Evolutionary conservation across 2,113 vertebrate species (phyloP), one percentile per base, ranked within the genome.

Genomic region (Osmerus mordax): DNA sequence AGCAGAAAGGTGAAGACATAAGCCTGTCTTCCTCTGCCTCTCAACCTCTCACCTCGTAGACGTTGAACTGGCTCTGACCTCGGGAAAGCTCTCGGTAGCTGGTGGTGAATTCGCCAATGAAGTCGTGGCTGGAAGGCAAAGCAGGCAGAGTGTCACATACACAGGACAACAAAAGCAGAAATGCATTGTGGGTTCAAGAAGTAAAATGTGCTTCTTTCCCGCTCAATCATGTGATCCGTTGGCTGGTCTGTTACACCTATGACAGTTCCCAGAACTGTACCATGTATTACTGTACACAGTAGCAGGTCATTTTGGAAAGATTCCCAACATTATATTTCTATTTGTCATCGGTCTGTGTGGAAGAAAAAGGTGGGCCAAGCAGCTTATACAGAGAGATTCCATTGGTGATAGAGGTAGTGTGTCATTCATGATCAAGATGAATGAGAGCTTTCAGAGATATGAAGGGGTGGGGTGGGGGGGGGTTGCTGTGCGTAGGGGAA

Each of bases 71-170:
- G 84, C 88, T 96, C 84, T 96, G 95, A 13, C 95, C 94, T 0
- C 93, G 92, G 2, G 96, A 94, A 73, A 98, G 89, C 70, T 96
- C 95, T 82, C 95, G 92, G 91, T 94, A 98, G 89, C 94, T 98
- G 71, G 94, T 96, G 77, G 93, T 96, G 84, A 98, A 98, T 88
- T 98, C 96, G 1, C 96, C 96, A 0, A 98, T 98, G 91, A 98
- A 98, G 84, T 98, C 96, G 0, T 98, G 96, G 88, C 96, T 98
- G 90, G 1, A 84, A 80, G 52, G 62, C 28, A 70, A 29, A 75
- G 58, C 28, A 68, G 36, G 13, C 21, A 16, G 32, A 36, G 32
- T 36, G 19, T 4, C 9, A 4, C 55, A 56, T 16, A 5, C 15
- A 18, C 15, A 18, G n/a, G 16, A 65, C 18, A n/a, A 41, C 60